Base-by-base conservation (phyloP, 2,888 invertebrate species). In the Seira ritae region DNA sequence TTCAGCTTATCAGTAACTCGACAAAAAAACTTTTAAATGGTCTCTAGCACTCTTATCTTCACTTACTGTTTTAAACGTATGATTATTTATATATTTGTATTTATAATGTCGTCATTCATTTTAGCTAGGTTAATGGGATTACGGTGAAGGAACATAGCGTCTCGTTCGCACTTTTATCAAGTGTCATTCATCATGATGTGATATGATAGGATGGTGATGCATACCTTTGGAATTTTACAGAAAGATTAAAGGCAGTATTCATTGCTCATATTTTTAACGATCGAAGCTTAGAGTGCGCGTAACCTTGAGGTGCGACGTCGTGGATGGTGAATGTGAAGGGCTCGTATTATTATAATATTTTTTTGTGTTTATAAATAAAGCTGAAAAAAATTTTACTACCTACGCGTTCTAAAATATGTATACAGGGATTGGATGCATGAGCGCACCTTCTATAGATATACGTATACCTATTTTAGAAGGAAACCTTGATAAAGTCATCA, bases 401-500 rank as follows among this genome's bases (percentile, higher is more conserved):
- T 55, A 55, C 55, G 55, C 55, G 55, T 12, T 55, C 15, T 55
- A 55, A 55, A 55, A 55, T n/a, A 55, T 55, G 31, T 4, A 31
- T 31, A 8, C 8, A 31, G 31, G 31, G 31, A 31, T 31, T 31
- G 31, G 31, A 31, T 31, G 31, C 31, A 31, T 31, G 31, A 4
- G 31, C 31, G 12, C 42, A 42, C 42, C 42, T 42, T 42, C 12
- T 42, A 12, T 12, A 42, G 6, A 12, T 42, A 42, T 42, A 42
- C 42, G 42, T 42, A 31, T 31, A 31, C 31, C 31, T 31, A 31
- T 31, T 55, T 12, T 12, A 55, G 55, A 55, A 12, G 68, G 24
- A 76, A 76, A 31, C 76, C 76, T 76, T 76, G 68, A 76, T 76
- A 50, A 69, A 67, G 68, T 76, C 76, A 76, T 76, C 76, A 73